Percentiles rank a stretch among this genome's conserved stretches.
Evolutionary conservation across 2,888 invertebrate species (phyloP).

Genomic region (Clitarchus hookeri): DNA sequence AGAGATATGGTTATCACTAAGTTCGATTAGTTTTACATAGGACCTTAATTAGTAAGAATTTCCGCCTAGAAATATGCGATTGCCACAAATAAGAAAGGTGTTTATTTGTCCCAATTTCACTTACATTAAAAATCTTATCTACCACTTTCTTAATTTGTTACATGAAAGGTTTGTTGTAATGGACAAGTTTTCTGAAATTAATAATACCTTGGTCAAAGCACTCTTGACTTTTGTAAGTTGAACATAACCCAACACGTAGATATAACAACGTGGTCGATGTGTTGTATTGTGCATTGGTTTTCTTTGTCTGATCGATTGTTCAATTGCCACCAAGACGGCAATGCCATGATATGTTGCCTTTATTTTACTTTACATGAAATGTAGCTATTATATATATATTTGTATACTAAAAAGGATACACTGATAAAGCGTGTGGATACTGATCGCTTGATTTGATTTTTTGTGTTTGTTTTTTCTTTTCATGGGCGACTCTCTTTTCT

Average conservation of each 20-base stretch:
- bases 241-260: not conserved
- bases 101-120: no score
- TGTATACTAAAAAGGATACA: not conserved
- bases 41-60: no score
- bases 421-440: conserved; percentile 5
- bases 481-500: not conserved
- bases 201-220: not conserved
- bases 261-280: not conserved
- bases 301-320: not conserved
- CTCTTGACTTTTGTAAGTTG: not conserved
- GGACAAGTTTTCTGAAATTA: not conserved
- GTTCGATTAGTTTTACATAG: no score
- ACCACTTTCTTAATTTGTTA: no score
- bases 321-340: conserved; percentile 28
- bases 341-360: conserved; percentile 4
- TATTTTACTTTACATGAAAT: not conserved
- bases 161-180: not conserved
- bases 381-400: not conserved
- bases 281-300: conserved; percentile 17
- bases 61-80: no score
- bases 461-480: not conserved
- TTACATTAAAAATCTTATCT: no score
- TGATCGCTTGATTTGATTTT: not conserved
- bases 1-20: no score
- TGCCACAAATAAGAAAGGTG: no score